Base-by-base conservation (phyloP, 2,888 invertebrate genomes). In the Thera britannica region DNA sequence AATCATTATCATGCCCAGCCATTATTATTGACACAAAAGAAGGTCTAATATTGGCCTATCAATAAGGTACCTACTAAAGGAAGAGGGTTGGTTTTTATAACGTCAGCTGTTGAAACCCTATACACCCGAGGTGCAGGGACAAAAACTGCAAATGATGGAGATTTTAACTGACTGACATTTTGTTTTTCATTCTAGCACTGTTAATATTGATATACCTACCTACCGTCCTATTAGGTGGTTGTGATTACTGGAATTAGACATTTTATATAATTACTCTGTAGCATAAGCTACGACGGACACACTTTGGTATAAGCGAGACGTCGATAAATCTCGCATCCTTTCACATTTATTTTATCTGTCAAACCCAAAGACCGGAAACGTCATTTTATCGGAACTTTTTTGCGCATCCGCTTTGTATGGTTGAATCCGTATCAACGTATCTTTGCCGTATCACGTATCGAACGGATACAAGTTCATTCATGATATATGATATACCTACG, bases 41-140 rank as follows among this genome's bases (percentile, higher is more conserved):
- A 61, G 67, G 70, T 64, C 34, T 69, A 64, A 65, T 77, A 80
- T 80, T 83, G 75, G 77, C 80, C 79, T 77, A 71, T 77, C 77
- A 77, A 79, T 81, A 83, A 2, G 34, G 52, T 52, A 34, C 44
- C 9, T 46, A 46, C 81, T 83, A 83, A 83, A 82, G 84, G 82
- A 86, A 81, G 84, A 84, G 87, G 89, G 88, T 80, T 75, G 36
- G 69, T 76, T 85, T 89, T 81, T 87, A 75, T 79, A 63, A 54
- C 83, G 87, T 90, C 92, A 92, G 92, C 91, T 92, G 92, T 89
- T 90, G 80, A 82, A 86, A 86, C 82, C 70, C 74, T 81, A n/a
- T n/a, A 84, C 78, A 79, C 83, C 77, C 72, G 75, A 76, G 78
- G 81, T 75, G 77, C 68, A 75, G 72, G 71, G 73, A 79, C 77